Percentiles rank a stretch among this genome's conserved stretches.
These are phyloP conservation scores for Emydoidea blandingii DNA, from an alignment of 2,797 vertebrate species.

Conservation along the genomic window DNA sequence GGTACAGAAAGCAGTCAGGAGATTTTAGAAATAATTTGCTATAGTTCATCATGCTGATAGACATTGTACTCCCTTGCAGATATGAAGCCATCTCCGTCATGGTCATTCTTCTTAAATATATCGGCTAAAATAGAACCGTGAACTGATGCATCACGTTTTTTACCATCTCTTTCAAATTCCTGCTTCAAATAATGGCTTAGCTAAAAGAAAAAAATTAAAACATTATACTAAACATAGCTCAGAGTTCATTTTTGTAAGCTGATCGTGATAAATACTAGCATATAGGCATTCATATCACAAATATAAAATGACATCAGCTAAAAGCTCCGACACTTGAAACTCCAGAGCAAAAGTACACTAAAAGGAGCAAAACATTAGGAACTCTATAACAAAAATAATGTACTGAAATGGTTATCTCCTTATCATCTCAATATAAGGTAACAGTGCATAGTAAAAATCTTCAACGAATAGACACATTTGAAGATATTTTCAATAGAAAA, in stretches of 20 bases:
- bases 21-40: constrained; percentile 58
- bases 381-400: background rate
- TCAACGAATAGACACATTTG: background rate
- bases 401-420: background rate
- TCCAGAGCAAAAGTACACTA: background rate
- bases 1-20: constrained; percentile 6
- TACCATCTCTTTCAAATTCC: constrained; percentile 89
- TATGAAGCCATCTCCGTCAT: constrained; percentile 89
- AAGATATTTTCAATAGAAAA: background rate
- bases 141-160: constrained; percentile 85
- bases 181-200: constrained; percentile 89
- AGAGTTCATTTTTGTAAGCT: background rate
- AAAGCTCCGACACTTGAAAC: background rate
- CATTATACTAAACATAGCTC: background rate
- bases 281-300: background rate
- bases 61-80: constrained; percentile 94
- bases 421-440: background rate
- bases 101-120: constrained; percentile 93
- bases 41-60: constrained; percentile 94
- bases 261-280: background rate
- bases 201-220: constrained; percentile 76
- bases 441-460: background rate
- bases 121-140: constrained; percentile 89
- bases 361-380: background rate
- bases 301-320: background rate